Conservation (phyloP, 2,113 vertebrate species). For the Jaculus jaculus region DNA sequence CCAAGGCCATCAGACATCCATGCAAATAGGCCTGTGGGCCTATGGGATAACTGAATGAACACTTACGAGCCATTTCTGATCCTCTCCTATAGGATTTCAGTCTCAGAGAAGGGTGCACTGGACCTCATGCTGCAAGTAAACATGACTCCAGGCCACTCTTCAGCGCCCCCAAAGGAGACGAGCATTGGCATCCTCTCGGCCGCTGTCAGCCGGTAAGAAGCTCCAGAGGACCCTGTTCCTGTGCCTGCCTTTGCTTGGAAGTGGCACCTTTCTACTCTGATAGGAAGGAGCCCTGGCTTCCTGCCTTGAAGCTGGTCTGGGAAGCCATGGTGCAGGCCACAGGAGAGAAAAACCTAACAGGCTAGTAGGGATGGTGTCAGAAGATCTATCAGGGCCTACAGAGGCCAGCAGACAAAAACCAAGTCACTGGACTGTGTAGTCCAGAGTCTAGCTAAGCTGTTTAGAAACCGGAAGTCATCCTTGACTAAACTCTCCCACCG, state of each 20-base stretch:
- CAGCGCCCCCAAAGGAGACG: conserved; percentile 91
- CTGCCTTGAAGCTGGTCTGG: background rate
- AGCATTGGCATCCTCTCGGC: conserved; percentile 95
- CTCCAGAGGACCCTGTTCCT: background rate
- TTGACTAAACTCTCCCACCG: background rate
- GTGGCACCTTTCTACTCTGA: background rate
- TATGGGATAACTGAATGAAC: background rate
- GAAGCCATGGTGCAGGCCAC: background rate
- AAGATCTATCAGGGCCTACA: background rate
- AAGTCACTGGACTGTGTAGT: background rate
- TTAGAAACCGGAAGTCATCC: background rate
- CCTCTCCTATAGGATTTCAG: conserved; percentile 54
- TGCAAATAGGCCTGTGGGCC: background rate
- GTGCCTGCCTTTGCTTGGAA: background rate
- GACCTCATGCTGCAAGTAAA: conserved; percentile 90
- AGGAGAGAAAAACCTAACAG: background rate
- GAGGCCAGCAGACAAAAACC: background rate
- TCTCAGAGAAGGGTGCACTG: conserved; percentile 91
- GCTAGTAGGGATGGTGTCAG: background rate
- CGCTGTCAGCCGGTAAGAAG: conserved; percentile 90
- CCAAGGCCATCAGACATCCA: background rate
- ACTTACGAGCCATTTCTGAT: background rate
- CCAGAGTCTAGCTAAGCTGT: background rate
- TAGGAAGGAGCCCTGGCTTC: background rate
- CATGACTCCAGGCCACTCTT: conserved; percentile 90